These are phyloP conservation scores for Acanthosoma haemorrhoidale DNA, from an alignment of 2,888 invertebrate species.

Conservation along the genomic window DNA sequence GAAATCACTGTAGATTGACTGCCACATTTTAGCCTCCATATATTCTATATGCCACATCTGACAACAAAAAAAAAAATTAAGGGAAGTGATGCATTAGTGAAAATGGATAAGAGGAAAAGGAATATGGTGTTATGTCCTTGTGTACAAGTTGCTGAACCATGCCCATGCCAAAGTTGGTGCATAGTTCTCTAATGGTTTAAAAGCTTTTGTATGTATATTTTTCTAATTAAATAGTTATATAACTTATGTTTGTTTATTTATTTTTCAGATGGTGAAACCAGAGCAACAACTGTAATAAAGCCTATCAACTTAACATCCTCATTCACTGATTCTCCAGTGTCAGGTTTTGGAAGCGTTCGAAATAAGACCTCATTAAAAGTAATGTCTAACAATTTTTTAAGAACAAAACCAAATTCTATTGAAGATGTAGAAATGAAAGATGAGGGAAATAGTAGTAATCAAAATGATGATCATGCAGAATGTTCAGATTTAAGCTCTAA, in stretches of 20 bases:
- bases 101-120: no score
- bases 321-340: not conserved
- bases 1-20: no score
- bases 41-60: no score
- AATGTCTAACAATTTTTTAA: conserved; percentile 35
- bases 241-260: not conserved
- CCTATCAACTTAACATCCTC: conserved; percentile 32
- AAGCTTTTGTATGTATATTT: no score
- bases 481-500: conserved; percentile 27
- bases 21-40: no score
- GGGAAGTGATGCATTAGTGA: no score
- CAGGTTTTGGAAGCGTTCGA: not conserved
- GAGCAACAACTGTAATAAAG: conserved; percentile 29
- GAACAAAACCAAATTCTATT: conserved; percentile 16
- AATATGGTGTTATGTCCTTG: no score
- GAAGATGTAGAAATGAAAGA: conserved; percentile 25
- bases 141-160: no score
- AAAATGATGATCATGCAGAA: conserved; percentile 2
- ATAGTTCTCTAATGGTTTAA: no score
- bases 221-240: no score
- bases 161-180: no score
- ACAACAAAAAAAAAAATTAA: no score
- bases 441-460: conserved; percentile 4
- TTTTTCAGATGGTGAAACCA: conserved; percentile 33
- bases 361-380: conserved; percentile 35